Base-by-base conservation (phyloP, 2,113 vertebrate species). In the Misgurnus mizolepis region DNA sequence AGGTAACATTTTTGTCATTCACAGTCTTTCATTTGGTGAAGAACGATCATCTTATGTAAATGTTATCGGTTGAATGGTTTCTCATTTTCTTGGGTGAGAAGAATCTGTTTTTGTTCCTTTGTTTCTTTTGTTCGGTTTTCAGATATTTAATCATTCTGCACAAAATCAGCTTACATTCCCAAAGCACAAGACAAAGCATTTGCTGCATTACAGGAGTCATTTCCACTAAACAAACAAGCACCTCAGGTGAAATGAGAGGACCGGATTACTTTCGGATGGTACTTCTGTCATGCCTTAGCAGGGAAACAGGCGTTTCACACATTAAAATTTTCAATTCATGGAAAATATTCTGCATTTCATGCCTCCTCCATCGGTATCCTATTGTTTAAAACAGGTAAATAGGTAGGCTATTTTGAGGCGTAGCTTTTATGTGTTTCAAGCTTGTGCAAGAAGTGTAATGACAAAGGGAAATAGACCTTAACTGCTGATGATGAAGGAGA, bases 341-440 rank as follows among this genome's bases (percentile, higher is more conserved):
- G 53, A 67, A 83, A 84, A 8, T 79, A 79, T 74, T 82, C 58
- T 18, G n/a, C 84, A 87, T 87, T 86, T 87, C 86, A 90, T 60
- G 34, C 49, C 17, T 50, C n/a, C 22, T 22, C 76, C 39, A 49
- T 27, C n/a, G 39, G n/a, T 58, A 43, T 58, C 82, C 67, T 78
- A 66, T 61, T 85, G 61, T 56, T 77, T 75, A 87, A 86, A 78
- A 71, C 79, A 45, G 78, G 75, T 85, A 87, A 87, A 86, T 71
- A 84, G 75, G 73, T 80, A 75, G 73, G 83, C 82, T 88, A 84
- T 86, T 86, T 82, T 60, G 72, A 80, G 76, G 66, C 72, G 70
- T 80, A 7, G 80, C 78, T 80, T 89, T 90, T 83, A 83, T 87
- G 79, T 55, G 69, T 83, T 68, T 69, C 89, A 86, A 65, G 87